phyloP scores from a whole-genome alignment of 2,113 vertebrate species.

The Pampusana beccarii region DNA sequence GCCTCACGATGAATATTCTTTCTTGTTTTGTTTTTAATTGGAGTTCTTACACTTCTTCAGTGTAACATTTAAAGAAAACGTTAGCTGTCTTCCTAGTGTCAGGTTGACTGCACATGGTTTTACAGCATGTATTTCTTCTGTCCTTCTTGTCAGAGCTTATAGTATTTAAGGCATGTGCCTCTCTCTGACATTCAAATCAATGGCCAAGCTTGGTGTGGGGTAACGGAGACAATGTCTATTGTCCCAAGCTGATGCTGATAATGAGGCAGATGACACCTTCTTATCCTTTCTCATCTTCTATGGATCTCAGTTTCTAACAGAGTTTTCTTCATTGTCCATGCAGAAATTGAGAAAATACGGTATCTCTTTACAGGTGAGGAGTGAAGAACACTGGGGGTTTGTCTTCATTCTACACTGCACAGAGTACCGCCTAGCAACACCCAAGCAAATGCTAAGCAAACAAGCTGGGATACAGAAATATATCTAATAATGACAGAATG shows the following conservation, averaged over 20 bases:
- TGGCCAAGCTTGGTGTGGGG: not conserved
- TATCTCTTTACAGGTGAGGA: not conserved
- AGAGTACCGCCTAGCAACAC: not conserved
- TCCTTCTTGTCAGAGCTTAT: not conserved
- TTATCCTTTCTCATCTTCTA: not conserved
- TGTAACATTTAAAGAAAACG: not conserved
- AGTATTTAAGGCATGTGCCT: not conserved
- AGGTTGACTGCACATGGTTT: not conserved
- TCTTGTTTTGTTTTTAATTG: constrained; percentile 20
- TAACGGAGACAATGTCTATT: not conserved
- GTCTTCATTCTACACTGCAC: fast-evolving
- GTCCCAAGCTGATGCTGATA: not conserved
- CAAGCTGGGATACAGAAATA: not conserved
- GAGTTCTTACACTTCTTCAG: not conserved
- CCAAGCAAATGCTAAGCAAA: not conserved
- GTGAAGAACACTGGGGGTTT: not conserved
- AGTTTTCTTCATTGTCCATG: not conserved
- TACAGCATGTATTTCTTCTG: not conserved
- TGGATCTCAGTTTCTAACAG: not conserved
- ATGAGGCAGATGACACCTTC: not conserved
- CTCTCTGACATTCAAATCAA: not conserved
- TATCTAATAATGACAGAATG: not conserved
- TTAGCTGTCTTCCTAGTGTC: not conserved
- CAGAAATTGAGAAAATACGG: not conserved
- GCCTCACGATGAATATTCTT: not conserved